A percentile compares a stretch with the other conserved stretches of the same genome.
phyloP scores from a whole-genome alignment of 2,888 invertebrate species.

The Drosophila emarginata region DNA sequence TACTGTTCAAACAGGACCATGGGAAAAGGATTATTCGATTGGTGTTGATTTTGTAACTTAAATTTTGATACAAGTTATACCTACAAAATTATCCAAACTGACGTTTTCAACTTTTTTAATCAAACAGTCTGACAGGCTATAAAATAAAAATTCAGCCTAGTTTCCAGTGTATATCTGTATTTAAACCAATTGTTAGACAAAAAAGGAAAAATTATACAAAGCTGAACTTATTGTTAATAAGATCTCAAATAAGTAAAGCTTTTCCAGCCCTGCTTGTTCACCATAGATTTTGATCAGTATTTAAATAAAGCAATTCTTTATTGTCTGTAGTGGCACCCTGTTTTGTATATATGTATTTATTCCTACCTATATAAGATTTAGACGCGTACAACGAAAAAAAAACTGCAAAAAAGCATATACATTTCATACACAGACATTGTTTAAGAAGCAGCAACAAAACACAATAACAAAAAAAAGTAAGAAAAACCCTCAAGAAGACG shows the following conservation, averaged over 20 bases:
- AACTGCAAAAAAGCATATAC: constrained; percentile 29
- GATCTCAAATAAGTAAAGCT: background rate
- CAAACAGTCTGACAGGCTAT: too few relatives aligned
- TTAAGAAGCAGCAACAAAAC: constrained; percentile 36
- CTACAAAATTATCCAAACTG: too few relatives aligned
- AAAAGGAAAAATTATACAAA: too few relatives aligned
- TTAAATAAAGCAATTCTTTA: background rate
- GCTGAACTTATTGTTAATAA: too few relatives aligned
- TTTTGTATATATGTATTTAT: background rate
- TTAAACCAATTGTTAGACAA: too few relatives aligned
- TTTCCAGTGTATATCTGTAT: too few relatives aligned
- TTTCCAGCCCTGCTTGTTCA: background rate
- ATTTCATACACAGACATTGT: constrained; percentile 54
- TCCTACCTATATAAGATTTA: constrained; percentile 39
- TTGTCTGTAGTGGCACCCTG: background rate
- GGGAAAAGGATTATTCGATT: too few relatives aligned
- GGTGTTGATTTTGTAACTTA: too few relatives aligned
- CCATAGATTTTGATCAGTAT: background rate
- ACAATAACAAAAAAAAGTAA: background rate
- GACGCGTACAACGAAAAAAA: constrained; percentile 38
- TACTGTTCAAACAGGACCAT: too few relatives aligned
- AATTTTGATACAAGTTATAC: too few relatives aligned
- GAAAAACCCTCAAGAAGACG: constrained; percentile 18
- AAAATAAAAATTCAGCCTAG: too few relatives aligned
- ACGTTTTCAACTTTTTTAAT: too few relatives aligned